Percentiles rank a stretch among this genome's conserved stretches.
These are phyloP conservation scores for Pantherophis guttatus DNA, from an alignment of 2,113 vertebrate species.

Conservation along the genomic window DNA sequence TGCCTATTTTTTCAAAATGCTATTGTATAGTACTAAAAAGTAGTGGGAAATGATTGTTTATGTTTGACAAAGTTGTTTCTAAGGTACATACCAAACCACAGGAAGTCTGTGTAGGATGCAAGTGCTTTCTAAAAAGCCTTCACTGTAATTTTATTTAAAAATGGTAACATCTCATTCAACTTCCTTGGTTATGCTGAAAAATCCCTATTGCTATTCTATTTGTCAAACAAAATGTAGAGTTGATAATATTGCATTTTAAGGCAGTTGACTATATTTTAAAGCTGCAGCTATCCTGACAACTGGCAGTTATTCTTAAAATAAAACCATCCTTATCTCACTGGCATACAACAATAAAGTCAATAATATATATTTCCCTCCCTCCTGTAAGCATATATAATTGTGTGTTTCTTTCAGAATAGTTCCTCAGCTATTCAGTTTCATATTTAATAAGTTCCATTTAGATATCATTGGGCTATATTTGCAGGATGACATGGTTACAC, in stretches of 20 bases:
- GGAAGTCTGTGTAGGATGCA: slow-evolving; percentile 20
- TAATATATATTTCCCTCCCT: not conserved
- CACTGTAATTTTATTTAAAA: slow-evolving; percentile 29
- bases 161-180: slow-evolving; percentile 16
- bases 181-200: slow-evolving; percentile 17
- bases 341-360: not conserved
- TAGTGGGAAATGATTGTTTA: not conserved
- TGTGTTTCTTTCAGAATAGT: not conserved
- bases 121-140: not conserved
- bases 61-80: slow-evolving; percentile 11
- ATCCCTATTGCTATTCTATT: not conserved
- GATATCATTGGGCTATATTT: not conserved
- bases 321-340: not conserved
- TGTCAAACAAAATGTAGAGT: not conserved
- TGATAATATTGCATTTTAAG: not conserved
- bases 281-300: not conserved
- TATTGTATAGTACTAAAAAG: not conserved
- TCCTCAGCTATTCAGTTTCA: not conserved
- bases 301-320: slow-evolving; percentile 4
- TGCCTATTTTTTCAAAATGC: not conserved
- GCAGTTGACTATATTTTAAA: not conserved
- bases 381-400: not conserved
- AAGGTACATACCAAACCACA: slow-evolving; percentile 14
- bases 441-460: not conserved
- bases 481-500: not conserved